Base-by-base conservation (phyloP, 2,797 vertebrate species). In the Allobates femoralis region DNA sequence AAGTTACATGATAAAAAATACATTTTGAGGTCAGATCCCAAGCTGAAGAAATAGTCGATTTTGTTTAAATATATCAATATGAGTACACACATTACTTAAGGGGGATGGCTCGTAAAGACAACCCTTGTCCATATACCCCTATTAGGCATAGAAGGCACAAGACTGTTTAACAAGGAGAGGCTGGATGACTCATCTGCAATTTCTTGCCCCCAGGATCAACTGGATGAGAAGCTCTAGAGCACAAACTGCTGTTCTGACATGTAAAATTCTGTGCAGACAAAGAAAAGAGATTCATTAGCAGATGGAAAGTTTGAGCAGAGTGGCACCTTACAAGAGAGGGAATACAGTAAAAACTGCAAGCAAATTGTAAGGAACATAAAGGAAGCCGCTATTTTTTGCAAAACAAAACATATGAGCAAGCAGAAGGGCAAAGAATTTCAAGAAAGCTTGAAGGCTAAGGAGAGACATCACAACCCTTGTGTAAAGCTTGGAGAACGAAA, bases 401-500 rank as follows among this genome's bases (percentile, higher is more conserved):
- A 41, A 26, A 60, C n/a, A 66, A 79, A 66, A 51, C 58, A 46
- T 64, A 32, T 64, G 23, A 80, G 41, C 37, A 2, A 64, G 79
- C 15, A 64, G 60, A 64, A 80, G 79, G 26, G 15, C n/a, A 60
- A 60, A 80, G 58, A 80, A 80, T 80, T 28, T 51, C 41, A 66
- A 51, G 58, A 80, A 66, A 66, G 60, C 37, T 19, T 66, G 23
- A 62, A 41, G 78, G 55, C 60, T 60, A 60, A 62, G 58, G 28
- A 64, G 14, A 79, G 56, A 79, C 78, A 79, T 79, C 76, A 78
- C 53, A 78, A 58, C 62, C 37, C 78, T 62, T 79, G 23, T 28
- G 60, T 79, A 79, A 79, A 41, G 56, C 77, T 53, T 46, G 58
- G 46, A 41, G 23, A 64, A 30, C 23, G n/a, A 79, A 78, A 62